Evolutionary conservation across 2,797 vertebrate genomes (phyloP).

Genomic region (Xiphophorus birchmanni): DNA sequence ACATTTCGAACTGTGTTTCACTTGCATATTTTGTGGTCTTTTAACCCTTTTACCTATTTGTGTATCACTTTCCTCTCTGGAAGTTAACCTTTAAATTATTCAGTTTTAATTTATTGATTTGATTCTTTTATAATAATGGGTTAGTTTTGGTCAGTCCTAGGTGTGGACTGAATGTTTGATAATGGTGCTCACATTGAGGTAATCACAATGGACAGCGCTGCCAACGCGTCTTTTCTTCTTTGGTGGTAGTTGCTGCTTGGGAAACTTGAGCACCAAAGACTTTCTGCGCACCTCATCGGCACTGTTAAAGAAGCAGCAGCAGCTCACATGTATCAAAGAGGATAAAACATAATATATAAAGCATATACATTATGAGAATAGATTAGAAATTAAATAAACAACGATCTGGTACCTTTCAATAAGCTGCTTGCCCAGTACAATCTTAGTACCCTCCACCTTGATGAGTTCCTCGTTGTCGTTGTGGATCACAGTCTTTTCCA

Average conservation of each 20-base stretch:
- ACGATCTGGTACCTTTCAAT: conserved; percentile 89
- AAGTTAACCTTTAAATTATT: background rate
- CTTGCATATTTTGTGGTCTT: background rate
- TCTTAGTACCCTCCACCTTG: conserved; percentile 99
- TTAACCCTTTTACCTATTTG: background rate
- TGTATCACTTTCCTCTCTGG: background rate
- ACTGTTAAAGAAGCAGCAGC: conserved; percentile 67
- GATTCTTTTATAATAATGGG: background rate
- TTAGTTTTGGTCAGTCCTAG: background rate
- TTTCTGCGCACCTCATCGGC: conserved; percentile 97
- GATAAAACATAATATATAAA: background rate
- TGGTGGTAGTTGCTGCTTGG: conserved; percentile 95
- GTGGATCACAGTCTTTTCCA: conserved; percentile 97
- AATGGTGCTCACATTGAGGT: conserved; percentile 89
- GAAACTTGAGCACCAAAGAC: conserved; percentile 97
- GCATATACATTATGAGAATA: background rate
- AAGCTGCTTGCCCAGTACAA: conserved; percentile 96
- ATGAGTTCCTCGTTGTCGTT: conserved; percentile 99
- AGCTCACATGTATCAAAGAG: background rate
- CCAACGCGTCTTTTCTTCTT: conserved; percentile 98
- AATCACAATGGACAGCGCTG: conserved; percentile 96
- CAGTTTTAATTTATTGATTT: background rate
- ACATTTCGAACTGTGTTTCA: background rate
- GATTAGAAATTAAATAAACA: background rate
- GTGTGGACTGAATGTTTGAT: background rate